A percentile compares a stretch with the other conserved stretches of the same genome.
Evolutionary conservation across 2,888 invertebrate genomes (phyloP).

Genomic region (Hypolimnas misippus): DNA sequence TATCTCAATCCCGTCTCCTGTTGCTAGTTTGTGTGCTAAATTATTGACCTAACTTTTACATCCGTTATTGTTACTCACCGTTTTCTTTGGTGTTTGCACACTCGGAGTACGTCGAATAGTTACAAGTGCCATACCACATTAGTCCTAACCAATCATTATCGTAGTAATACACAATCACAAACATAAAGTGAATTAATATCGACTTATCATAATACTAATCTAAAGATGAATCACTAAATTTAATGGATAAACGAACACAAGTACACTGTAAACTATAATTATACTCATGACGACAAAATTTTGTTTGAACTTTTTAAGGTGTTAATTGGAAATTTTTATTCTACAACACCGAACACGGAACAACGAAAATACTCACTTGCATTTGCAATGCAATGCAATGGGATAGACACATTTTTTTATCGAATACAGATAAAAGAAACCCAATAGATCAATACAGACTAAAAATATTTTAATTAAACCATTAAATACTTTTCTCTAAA

Average conservation of each 20-base stretch:
- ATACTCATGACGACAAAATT: slow-evolving; percentile 38
- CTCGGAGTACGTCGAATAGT: slow-evolving; percentile 81
- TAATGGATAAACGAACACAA: slow-evolving; percentile 48
- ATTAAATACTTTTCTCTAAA: no score
- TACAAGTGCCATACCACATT: slow-evolving; percentile 83
- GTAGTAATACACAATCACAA: slow-evolving; percentile 76
- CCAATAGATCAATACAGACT: slow-evolving; percentile 1
- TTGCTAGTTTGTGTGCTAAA: slow-evolving; percentile 36
- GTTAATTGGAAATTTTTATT: slow-evolving; percentile 37
- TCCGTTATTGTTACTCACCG: slow-evolving; percentile 67
- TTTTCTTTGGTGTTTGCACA: slow-evolving; percentile 80
- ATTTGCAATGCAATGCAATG: slow-evolving; percentile 48
- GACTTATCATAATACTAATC: slow-evolving; percentile 70
- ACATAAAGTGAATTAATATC: slow-evolving; percentile 68
- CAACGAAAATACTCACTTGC: slow-evolving; percentile 44
- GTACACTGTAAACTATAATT: slow-evolving; percentile 39
- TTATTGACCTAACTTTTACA: slow-evolving; percentile 51
- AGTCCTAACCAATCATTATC: slow-evolving; percentile 74
- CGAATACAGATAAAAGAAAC: slow-evolving; percentile 21
- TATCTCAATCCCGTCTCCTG: slow-evolving; percentile 24
- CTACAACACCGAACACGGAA: slow-evolving; percentile 40
- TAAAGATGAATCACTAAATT: slow-evolving; percentile 63
- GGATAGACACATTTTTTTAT: slow-evolving; percentile 32
- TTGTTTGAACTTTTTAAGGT: slow-evolving; percentile 33
- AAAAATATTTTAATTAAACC: not conserved